phyloP scores from a whole-genome alignment of 2,888 invertebrate genomes.

The Zaprionus lineosus region DNA sequence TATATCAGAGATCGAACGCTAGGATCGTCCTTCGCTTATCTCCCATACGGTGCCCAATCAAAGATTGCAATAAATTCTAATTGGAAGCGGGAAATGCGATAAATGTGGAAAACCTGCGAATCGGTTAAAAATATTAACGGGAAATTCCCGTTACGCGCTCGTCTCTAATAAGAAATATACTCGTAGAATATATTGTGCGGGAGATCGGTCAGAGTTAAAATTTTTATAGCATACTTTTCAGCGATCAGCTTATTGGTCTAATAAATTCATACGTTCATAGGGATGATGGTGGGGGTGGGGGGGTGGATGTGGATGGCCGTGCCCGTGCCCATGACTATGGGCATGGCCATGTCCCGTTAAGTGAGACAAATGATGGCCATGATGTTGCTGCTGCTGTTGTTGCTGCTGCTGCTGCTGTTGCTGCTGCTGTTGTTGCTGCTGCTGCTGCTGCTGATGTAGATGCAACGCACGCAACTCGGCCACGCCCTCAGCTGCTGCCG shows the following conservation, averaged over 20 bases:
- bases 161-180: too few relatives aligned
- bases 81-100: too few relatives aligned
- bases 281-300: constrained; percentile 61
- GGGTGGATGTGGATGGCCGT: constrained; percentile 19
- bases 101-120: too few relatives aligned
- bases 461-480: constrained; percentile 42
- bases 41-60: too few relatives aligned
- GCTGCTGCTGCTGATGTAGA: constrained; percentile 38
- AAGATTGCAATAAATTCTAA: too few relatives aligned
- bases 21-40: too few relatives aligned
- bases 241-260: constrained; percentile 76
- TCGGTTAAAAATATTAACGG: not conserved
- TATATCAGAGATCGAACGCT: too few relatives aligned
- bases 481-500: constrained; percentile 20
- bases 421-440: constrained; percentile 34
- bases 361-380: constrained; percentile 20
- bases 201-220: constrained; percentile 13
- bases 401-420: constrained; percentile 38
- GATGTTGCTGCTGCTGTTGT: constrained; percentile 13
- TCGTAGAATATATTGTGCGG: too few relatives aligned
- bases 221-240: constrained; percentile 49
- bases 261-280: constrained; percentile 79
- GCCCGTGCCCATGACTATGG: constrained; percentile 25
- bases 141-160: too few relatives aligned
- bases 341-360: constrained; percentile 9